Evolutionary conservation across 2,888 invertebrate species (phyloP), one percentile per base, ranked within the genome.

Genomic region (Vanessa cardui): DNA sequence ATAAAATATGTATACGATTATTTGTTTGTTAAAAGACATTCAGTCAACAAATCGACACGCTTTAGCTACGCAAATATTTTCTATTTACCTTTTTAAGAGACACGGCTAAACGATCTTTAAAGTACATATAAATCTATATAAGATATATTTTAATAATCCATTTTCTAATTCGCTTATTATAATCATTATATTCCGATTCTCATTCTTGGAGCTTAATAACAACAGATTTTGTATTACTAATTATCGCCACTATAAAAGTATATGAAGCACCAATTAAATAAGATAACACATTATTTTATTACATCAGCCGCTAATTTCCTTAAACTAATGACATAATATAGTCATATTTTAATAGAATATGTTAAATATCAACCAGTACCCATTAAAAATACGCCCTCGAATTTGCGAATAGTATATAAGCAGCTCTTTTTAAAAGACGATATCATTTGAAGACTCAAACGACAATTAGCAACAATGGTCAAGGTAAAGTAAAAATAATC

Each of bases 381-480:
- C 49, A 65, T 65, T 66, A 59, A 65, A 60, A 49, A 54, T 54
- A 54, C 31, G 52, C 45, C 26, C 54, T 59, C 46, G 39, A 47
- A 52, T 46, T 60, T 71, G 58, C 76, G 73, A 78, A 80, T 72
- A 79, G 77, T 90, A 90, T 90, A 90, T 81, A 89, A 88, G 83
- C 84, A 81, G 79, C 72, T 73, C 73, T 72, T 44, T 64, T 21
- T 70, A 72, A 76, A 70, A 76, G 77, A 78, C 80, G 71, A 81
- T 78, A 88, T 79, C 85, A 90, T 82, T 74, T 78, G 81, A 81
- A 84, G 83, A 81, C 81, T 80, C 78, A 83, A 84, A 81, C 75
- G 75, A 80, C 9, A 12, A 80, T 76, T 69, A 81, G 78, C 84
- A 73, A 83, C 83, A 86, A 91, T 91, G 91, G 87, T 86, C 79